Evolutionary conservation across 2,797 vertebrate species (phyloP), one percentile per base, ranked within the genome.

Genomic region (Sylvilagus floridanus): DNA sequence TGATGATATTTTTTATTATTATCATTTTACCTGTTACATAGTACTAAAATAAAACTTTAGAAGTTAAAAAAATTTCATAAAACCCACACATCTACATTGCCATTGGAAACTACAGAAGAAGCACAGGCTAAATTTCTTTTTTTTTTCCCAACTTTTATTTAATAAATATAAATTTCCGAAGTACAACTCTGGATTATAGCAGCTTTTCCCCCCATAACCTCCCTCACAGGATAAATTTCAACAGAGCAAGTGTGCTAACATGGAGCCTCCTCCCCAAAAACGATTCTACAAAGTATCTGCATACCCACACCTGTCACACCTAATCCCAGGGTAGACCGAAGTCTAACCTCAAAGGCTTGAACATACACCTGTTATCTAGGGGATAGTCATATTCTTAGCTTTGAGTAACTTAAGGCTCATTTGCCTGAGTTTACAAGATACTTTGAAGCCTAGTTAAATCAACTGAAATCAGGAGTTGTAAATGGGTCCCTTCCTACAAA

Each of bases 371-470:
- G 37, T 66, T 79, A 82, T 66, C 71, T 32, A 90, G 35, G 16
- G 26, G 84, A 60, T 28, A 57, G 10, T 52, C 76, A 79, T 52
- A 94, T 30, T 84, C 73, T 65, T 77, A 75, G 90, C 8, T 96
- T 72, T 91, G 76, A 87, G 82, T 79, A 92, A 89, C 65, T 10
- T 72, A 93, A 84, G 47, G 28, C 42, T 69, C 35, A 66, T 85
- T 54, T 86, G 50, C 3, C 87, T 95, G 57, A 91, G 68, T n/a
- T 77, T 71, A 37, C 71, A 82, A 93, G 76, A 72, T 26, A 83
- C 73, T 96, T 6, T 85, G 63, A 93, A 90, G 72, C 47, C 75
- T 94, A 21, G 30, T 88, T 96, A 85, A 89, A 52, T 35, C 75
- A 78, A 83, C n/a, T 83, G 68, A 95, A 95, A 79, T 47, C 54